These are phyloP conservation scores for Eonycteris spelaea DNA, from an alignment of 2,113 vertebrate species.

Conservation along the genomic window DNA sequence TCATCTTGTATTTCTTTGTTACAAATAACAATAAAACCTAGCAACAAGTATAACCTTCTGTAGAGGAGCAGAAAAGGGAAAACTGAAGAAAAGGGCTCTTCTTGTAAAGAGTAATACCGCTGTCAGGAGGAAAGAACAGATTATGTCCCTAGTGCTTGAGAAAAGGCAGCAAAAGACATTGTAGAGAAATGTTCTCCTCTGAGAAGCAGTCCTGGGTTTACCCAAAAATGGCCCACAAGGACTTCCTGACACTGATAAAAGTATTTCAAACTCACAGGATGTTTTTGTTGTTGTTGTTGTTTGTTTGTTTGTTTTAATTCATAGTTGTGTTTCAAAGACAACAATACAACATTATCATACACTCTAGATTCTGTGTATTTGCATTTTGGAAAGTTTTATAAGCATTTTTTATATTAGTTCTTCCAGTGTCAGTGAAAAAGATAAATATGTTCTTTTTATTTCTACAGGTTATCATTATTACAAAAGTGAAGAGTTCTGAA, in stretches of 20 bases:
- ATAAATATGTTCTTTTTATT: background rate
- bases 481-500: background rate
- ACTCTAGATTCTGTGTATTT: background rate
- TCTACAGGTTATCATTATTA: background rate
- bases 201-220: background rate
- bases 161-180: background rate
- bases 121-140: background rate
- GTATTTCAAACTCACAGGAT: background rate
- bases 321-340: background rate
- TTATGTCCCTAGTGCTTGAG: background rate
- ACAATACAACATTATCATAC: background rate
- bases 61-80: background rate
- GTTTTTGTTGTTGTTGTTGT: background rate
- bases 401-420: background rate
- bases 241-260: background rate
- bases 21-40: background rate
- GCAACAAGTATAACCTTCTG: background rate
- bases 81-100: background rate
- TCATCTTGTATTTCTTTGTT: background rate
- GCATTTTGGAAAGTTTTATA: background rate
- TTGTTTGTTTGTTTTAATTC: background rate
- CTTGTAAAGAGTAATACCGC: background rate
- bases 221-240: background rate
- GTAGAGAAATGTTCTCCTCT: background rate
- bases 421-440: background rate